These are phyloP conservation scores for Diaphora mendica DNA, from an alignment of 2,888 invertebrate genomes.

Conservation along the genomic window DNA sequence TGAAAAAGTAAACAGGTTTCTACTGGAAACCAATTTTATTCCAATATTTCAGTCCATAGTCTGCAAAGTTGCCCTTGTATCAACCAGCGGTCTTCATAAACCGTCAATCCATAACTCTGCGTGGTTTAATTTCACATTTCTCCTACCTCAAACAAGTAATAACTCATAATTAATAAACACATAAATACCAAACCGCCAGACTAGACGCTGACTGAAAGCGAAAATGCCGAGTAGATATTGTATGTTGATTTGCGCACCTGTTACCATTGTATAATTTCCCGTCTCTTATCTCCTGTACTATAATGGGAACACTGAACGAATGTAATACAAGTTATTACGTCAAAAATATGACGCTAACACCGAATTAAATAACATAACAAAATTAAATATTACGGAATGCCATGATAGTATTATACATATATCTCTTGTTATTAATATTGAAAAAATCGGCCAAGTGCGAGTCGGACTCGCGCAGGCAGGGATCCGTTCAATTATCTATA, in stretches of 20 bases:
- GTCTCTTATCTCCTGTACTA: background rate
- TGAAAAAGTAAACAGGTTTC: too few relatives aligned
- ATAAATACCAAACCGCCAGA: background rate
- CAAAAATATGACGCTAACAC: background rate
- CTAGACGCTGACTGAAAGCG: background rate
- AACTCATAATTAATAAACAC: background rate
- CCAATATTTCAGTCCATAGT: too few relatives aligned
- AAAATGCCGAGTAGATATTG: background rate
- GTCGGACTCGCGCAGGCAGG: too few relatives aligned
- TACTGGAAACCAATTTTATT: too few relatives aligned
- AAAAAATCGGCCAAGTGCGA: too few relatives aligned
- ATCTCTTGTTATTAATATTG: too few relatives aligned
- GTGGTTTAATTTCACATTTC: background rate
- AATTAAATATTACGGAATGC: too few relatives aligned
- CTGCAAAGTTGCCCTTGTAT: too few relatives aligned
- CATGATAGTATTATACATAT: too few relatives aligned
- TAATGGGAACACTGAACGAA: background rate
- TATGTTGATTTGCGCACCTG: background rate
- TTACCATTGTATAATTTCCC: background rate
- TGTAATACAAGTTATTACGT: background rate
- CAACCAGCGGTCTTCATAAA: background rate
- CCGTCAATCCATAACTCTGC: background rate
- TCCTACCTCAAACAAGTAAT: background rate
- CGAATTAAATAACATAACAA: too few relatives aligned
- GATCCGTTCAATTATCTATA: too few relatives aligned